Evolutionary conservation across 2,888 invertebrate species (phyloP).

Genomic region (Brachynemurus nebulosus): DNA sequence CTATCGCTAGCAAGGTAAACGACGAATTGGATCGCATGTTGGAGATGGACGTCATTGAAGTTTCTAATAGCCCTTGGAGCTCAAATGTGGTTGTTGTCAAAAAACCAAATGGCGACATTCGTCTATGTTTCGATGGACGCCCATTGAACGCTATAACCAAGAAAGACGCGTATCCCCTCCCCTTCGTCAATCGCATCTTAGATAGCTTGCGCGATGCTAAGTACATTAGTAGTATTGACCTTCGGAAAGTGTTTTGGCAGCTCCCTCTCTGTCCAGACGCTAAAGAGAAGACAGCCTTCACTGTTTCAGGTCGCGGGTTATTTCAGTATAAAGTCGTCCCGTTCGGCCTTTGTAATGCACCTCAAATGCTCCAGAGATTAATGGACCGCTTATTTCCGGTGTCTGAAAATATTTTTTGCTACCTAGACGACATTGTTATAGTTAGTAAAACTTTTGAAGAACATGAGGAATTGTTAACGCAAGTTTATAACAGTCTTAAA

Average conservation of each 20-base stretch:
- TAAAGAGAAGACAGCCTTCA: not conserved
- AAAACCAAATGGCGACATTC: too few species aligned
- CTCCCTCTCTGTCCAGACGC: not conserved
- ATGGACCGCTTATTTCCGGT: not conserved
- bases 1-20: too few species aligned
- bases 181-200: constrained; percentile 3
- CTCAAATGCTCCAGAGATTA: not conserved
- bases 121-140: not conserved
- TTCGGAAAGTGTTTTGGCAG: constrained; percentile 7
- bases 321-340: not conserved
- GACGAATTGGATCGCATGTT: too few species aligned
- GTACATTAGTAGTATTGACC: constrained; percentile 5
- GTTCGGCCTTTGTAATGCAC: not conserved
- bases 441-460: not conserved
- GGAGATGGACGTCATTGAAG: too few species aligned
- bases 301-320: constrained; percentile 9
- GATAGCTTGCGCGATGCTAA: not conserved
- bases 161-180: not conserved
- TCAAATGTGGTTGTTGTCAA: too few species aligned
- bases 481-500: not conserved
- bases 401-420: not conserved
- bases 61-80: too few species aligned
- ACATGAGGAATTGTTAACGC: not conserved
- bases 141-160: not conserved
- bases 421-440: not conserved